These are phyloP conservation scores for Drosophila parvula DNA, from an alignment of 1,140 invertebrate genomes.

Conservation along the genomic window DNA sequence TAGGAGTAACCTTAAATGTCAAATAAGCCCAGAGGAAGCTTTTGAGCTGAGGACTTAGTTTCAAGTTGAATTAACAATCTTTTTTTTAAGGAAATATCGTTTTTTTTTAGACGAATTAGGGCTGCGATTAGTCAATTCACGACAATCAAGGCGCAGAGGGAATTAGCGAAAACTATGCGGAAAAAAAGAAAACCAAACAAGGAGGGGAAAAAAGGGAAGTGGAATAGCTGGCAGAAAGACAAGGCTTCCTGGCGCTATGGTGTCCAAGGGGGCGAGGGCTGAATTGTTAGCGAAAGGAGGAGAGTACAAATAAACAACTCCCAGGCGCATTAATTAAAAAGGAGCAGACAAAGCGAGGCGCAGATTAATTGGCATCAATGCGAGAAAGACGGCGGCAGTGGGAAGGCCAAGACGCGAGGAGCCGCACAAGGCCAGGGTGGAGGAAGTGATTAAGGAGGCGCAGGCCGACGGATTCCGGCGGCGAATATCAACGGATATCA, in stretches of 20 bases:
- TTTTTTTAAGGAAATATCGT: background rate
- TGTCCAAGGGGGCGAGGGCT: background rate
- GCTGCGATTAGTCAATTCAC: background rate
- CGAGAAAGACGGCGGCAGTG: conserved; percentile 30
- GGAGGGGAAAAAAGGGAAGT: background rate
- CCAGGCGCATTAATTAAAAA: conserved; percentile 80
- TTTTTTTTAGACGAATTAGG: background rate
- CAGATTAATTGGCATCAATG: conserved; percentile 82
- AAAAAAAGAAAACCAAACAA: conserved; percentile 10
- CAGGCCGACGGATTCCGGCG: conserved; percentile 15
- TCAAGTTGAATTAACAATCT: background rate
- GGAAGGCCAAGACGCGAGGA: conserved; percentile 24
- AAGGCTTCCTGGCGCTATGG: background rate
- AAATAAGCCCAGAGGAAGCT: background rate
- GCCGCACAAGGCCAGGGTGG: conserved; percentile 29
- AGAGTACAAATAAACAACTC: conserved; percentile 55
- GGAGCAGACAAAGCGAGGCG: conserved; percentile 76
- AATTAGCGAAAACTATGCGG: conserved; percentile 30
- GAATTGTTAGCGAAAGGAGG: background rate
- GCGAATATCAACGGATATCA: conserved; percentile 76
- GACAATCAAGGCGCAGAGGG: conserved; percentile 23
- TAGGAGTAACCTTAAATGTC: background rate
- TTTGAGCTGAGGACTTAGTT: too few species aligned
- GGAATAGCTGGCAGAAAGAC: conserved; percentile 15
- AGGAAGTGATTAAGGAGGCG: conserved; percentile 12